phyloP scores from a whole-genome alignment of 1,140 invertebrate genomes.

The Papilio machaon region DNA sequence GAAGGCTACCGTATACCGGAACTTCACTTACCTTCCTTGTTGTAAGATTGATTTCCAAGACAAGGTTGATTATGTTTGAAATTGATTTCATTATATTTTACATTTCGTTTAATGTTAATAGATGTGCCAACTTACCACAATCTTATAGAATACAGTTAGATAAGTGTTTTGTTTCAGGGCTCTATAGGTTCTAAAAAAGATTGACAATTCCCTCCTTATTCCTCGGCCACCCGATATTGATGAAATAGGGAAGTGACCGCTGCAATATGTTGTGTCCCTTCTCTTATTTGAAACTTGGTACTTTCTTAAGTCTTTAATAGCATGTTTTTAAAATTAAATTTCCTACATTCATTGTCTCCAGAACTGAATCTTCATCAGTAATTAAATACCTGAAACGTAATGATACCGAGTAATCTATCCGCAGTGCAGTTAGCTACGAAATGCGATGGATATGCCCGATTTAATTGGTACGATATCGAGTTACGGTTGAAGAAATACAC shows the following conservation, averaged over 20 bases:
- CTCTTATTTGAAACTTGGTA: no score
- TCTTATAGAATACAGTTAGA: no score
- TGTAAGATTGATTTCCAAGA: constrained; percentile 1
- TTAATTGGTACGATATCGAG: neutral
- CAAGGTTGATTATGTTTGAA: neutral
- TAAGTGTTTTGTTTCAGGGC: no score
- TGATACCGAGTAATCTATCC: neutral
- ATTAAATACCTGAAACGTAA: neutral
- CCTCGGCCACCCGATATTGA: neutral
- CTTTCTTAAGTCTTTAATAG: neutral
- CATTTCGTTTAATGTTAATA: neutral
- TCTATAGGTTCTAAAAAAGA: no score
- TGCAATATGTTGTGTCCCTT: no score
- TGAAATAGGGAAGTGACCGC: neutral
- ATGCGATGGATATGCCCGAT: neutral
- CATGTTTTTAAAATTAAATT: neutral
- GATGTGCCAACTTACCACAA: no score
- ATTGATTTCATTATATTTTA: neutral
- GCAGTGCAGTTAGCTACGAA: neutral
- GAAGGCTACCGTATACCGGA: constrained; percentile 1
- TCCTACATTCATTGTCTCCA: neutral
- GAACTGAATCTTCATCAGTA: neutral
- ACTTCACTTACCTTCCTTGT: neutral
- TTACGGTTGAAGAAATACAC: neutral
- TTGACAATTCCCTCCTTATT: no score